Base-by-base conservation (phyloP, 2,888 invertebrate species). In the Clanis bilineata region DNA sequence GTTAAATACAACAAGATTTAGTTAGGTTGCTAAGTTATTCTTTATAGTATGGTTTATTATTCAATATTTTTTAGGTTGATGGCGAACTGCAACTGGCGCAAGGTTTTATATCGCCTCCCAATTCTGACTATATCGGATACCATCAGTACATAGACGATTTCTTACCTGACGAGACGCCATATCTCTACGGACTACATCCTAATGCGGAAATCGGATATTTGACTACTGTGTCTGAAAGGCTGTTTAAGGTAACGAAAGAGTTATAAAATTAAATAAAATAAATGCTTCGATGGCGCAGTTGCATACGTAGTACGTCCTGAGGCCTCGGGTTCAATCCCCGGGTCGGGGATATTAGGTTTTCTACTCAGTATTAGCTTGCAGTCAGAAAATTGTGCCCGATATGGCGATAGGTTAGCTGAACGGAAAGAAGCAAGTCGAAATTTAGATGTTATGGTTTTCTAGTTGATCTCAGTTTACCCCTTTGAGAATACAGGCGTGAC, bases 121-220 rank as follows among this genome's bases (percentile, higher is more conserved):
- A 97, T 82, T 94, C 95, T 0, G 98, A 98, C 86, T 98, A 97
- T 82, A 88, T 90, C 9, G 96, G 96, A 1, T 98, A 98, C 85
- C 98, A 98, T 79, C 84, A 93, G 58, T 98, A 98, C 83, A 95
- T 98, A 47, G 98, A 98, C 76, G 96, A 97, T 67, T 94, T 93
- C 72, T 86, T 98, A 25, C 98, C 98, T 0, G 93, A 95, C 0
- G 98, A 98, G 87, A 97, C 97, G 57, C 98, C 98, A 0, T 94
- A 96, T 71, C 92, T 98, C 15, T 98, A 98, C 76, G 98, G 98
- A 0, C 90, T 98, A 21, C 98, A 98, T 88, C 96, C 98, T 0
- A 98, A 98, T 82, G 98, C 98, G 0, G 98, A 98, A 90, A 98
- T 98, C 63, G 98, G 98, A 51, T 98, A 98, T 78, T 89, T 98